Percentiles rank a stretch among this genome's conserved stretches.
phyloP scores from a whole-genome alignment of 2,888 invertebrate genomes.

The Vesta saturnalis region DNA sequence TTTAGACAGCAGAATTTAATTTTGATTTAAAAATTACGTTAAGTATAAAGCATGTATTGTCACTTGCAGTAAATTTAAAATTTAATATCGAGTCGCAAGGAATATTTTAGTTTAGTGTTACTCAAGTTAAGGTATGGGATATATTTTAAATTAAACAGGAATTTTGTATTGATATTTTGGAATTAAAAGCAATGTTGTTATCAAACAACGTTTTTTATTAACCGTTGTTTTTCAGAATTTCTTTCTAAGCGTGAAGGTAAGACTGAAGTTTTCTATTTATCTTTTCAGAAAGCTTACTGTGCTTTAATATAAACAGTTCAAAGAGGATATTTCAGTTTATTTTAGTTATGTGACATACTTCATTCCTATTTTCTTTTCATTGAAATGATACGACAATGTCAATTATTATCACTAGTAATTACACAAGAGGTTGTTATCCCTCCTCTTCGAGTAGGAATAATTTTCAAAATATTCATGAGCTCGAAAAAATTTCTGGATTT shows the following conservation, averaged over 20 bases:
- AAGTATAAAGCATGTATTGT: neutral
- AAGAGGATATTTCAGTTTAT: neutral
- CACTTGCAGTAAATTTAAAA: no score
- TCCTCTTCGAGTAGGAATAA: no score
- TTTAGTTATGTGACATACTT: no score
- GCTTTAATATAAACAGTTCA: neutral
- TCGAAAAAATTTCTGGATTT: no score
- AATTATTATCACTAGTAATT: no score
- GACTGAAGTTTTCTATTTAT: neutral
- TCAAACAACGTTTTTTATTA: no score
- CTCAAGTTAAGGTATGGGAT: neutral
- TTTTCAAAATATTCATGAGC: no score
- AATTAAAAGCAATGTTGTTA: no score
- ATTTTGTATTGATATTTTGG: neutral
- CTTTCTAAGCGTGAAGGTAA: neutral
- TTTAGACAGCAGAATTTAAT: slow-evolving; percentile 2
- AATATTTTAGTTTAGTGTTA: no score
- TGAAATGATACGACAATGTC: neutral
- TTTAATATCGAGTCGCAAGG: no score
- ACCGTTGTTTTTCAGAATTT: neutral
- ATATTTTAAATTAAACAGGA: neutral
- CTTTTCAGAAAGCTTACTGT: neutral
- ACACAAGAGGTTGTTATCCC: no score
- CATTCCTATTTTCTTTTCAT: no score
- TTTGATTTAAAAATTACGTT: neutral